These are phyloP conservation scores for Thysanoteuthis rhombus DNA, from an alignment of 2,888 invertebrate species.

Conservation along the genomic window DNA sequence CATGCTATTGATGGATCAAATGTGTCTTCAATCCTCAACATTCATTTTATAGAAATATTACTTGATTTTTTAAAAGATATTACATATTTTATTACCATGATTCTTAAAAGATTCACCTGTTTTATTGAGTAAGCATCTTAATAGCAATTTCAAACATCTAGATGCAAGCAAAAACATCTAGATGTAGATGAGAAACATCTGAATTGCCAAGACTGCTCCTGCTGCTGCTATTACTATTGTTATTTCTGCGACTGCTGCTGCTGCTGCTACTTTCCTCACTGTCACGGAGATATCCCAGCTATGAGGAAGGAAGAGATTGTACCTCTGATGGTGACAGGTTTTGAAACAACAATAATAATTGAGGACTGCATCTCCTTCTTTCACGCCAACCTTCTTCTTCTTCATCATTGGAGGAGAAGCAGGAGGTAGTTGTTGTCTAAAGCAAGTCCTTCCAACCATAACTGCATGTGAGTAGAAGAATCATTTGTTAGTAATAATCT, in stretches of 20 bases:
- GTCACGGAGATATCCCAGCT: background rate
- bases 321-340: background rate
- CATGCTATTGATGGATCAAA: too few relatives aligned
- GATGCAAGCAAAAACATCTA: too few relatives aligned
- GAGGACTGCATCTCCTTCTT: background rate
- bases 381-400: background rate
- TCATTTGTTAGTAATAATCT: background rate
- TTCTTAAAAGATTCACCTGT: too few relatives aligned
- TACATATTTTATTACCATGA: too few relatives aligned
- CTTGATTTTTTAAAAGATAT: too few relatives aligned
- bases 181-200: too few relatives aligned
- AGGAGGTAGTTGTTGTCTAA: background rate
- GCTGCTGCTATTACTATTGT: background rate
- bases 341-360: background rate
- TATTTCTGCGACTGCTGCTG: background rate
- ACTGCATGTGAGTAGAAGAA: conserved; percentile 12
- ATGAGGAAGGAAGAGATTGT: background rate
- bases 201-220: too few relatives aligned
- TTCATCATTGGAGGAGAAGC: background rate
- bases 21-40: too few relatives aligned
- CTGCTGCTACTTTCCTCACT: background rate
- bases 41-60: too few relatives aligned
- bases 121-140: too few relatives aligned
- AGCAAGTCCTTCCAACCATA: background rate
- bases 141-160: too few relatives aligned